A percentile compares a stretch with the other conserved stretches of the same genome.
Evolutionary conservation across 2,888 invertebrate species (phyloP).

Genomic region (Nasonia oneida): DNA sequence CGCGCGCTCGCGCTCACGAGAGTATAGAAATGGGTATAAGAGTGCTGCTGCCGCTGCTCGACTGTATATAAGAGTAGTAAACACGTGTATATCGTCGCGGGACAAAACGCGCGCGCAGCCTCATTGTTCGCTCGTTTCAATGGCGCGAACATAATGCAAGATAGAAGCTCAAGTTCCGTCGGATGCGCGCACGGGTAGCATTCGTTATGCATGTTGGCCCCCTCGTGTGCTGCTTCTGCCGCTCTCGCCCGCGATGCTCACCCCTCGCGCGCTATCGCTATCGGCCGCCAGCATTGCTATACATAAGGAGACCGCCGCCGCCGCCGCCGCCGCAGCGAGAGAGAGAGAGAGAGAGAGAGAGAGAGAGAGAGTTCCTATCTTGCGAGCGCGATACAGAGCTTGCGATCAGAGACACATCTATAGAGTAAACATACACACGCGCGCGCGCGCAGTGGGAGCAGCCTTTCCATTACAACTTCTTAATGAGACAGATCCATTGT

Average conservation of each 20-base stretch:
- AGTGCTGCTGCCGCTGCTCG: background rate
- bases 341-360: no score
- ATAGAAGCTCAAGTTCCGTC: slow-evolving; percentile 68
- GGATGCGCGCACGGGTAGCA: slow-evolving; percentile 60
- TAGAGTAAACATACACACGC: slow-evolving; percentile 23
- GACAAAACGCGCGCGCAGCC: slow-evolving; percentile 74
- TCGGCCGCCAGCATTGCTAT: slow-evolving; percentile 7
- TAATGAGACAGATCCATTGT: slow-evolving; percentile 76
- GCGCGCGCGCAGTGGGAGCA: slow-evolving; percentile 13
- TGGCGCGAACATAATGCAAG: slow-evolving; percentile 73
- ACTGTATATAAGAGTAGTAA: slow-evolving; percentile 23
- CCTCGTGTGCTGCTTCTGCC: background rate
- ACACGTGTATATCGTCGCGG: slow-evolving; percentile 67
- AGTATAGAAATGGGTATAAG: slow-evolving; percentile 4
- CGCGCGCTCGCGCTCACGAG: background rate
- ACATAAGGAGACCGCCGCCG: background rate
- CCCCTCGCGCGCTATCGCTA: slow-evolving; percentile 13
- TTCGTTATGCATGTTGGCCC: slow-evolving; percentile 61
- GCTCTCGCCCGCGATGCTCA: background rate
- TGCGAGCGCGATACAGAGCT: slow-evolving; percentile 12
- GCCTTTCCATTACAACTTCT: slow-evolving; percentile 73
- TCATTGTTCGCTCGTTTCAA: slow-evolving; percentile 75
- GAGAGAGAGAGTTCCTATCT: background rate
- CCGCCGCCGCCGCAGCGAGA: no score
- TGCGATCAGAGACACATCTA: slow-evolving; percentile 21